Evolutionary conservation across 2,113 vertebrate species (phyloP), one percentile per base, ranked within the genome.

Genomic region (Carollia perspicillata): DNA sequence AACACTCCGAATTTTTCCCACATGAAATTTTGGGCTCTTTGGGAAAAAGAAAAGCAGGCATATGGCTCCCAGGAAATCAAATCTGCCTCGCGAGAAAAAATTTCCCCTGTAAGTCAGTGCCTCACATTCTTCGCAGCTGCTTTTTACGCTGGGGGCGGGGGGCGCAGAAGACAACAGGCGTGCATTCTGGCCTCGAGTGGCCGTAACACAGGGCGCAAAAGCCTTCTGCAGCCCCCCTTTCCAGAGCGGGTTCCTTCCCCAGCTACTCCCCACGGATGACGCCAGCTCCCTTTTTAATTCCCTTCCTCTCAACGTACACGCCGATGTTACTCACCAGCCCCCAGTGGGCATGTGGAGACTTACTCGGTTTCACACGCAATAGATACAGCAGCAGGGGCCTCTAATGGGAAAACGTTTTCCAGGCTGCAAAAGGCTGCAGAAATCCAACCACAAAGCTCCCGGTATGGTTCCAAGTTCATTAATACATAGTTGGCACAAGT

Each of bases 311-410:
- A 0, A 47, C 51, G 51, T 84, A 87, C 66, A 35, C 95, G 35
- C 69, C 17, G 55, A 30, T 44, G 89, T 60, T 92, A 26, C 95
- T 96, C 68, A 40, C 40, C 93, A 96, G n/a, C 30, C 88, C 97
- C 93, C 96, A 78, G 93, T 9, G 92, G 96, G 72, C 68, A 3
- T 3, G 35, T 42, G 66, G 35, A 81, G 95, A 58, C 95, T 89
- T 53, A 95, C 5, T 93, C 11, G 55, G 87, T 97, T 95, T 97
- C 94, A 53, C 95, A 71, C n/a, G 94, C 87, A 92, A 98, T 42
- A 95, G 93, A 95, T 88, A 74, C 93, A 97, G 89, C 96, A 97
- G 95, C 94, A 85, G 96, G 96, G 84, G 60, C 71, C 95, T 84
- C 95, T 95, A 53, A 94, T 81, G 49, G 4, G 90, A 95, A 95